Evolutionary conservation across 1,140 invertebrate genomes (phyloP).

Genomic region (Apocrypta bakeri): DNA sequence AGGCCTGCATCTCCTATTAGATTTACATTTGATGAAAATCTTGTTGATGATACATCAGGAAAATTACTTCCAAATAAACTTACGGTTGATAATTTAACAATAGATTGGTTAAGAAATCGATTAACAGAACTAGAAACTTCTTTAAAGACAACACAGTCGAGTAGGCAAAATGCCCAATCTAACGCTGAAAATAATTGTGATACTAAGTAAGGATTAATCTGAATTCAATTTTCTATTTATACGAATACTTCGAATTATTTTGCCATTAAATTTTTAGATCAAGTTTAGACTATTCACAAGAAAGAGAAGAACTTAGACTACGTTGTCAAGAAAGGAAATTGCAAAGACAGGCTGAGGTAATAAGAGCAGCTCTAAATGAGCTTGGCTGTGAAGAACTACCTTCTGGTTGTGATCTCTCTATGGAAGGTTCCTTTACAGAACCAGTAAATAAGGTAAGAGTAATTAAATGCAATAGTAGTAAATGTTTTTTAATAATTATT

Average conservation of each 20-base stretch:
- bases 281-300: constrained; percentile 69
- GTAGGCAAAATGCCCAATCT: constrained; percentile 64
- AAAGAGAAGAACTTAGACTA: constrained; percentile 77
- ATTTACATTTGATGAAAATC: constrained; percentile 88
- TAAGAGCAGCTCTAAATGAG: constrained; percentile 87
- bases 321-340: constrained; percentile 88
- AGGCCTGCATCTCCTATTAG: constrained; percentile 82
- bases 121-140: constrained; percentile 83
- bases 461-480: not conserved
- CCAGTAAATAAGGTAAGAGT: constrained; percentile 64
- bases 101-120: constrained; percentile 88
- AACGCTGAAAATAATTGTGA: constrained; percentile 67
- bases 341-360: constrained; percentile 85
- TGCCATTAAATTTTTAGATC: constrained; percentile 49
- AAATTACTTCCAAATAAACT: constrained; percentile 87
- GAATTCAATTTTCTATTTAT: not conserved
- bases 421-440: constrained; percentile 75
- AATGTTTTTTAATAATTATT: not conserved
- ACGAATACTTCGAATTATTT: constrained; percentile 42
- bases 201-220: constrained; percentile 57
- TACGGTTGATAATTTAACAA: constrained; percentile 92
- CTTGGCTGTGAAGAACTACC: constrained; percentile 90
- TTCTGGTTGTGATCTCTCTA: constrained; percentile 85
- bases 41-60: constrained; percentile 88
- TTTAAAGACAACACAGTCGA: constrained; percentile 68